phyloP scores from a whole-genome alignment of 1,140 invertebrate genomes.

The Polyergus mexicanus region DNA sequence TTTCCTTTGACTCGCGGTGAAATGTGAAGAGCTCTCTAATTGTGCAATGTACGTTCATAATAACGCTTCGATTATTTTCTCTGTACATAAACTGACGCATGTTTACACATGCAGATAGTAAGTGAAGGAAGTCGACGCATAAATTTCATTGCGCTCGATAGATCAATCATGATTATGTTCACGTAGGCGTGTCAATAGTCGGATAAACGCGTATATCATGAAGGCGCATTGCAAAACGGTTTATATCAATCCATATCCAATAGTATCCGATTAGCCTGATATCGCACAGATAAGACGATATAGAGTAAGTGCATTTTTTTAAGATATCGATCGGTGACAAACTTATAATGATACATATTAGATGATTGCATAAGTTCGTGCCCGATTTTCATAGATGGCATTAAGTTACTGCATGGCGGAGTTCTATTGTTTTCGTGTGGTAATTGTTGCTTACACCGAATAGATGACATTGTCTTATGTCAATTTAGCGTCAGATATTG shows the following conservation, averaged over 20 bases:
- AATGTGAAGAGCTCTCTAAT: background rate
- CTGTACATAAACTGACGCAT: background rate
- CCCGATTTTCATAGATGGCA: too few relatives aligned
- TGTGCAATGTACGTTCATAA: background rate
- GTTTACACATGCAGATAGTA: constrained; percentile 13
- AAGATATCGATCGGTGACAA: background rate
- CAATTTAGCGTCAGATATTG: too few relatives aligned
- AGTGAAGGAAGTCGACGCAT: constrained; percentile 37
- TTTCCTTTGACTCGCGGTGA: background rate
- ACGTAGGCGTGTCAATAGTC: constrained; percentile 42
- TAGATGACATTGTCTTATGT: too few relatives aligned
- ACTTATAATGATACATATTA: background rate
- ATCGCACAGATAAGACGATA: constrained; percentile 9
- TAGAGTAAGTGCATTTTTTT: background rate
- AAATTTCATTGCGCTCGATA: constrained; percentile 41
- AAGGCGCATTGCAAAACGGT: constrained; percentile 12
- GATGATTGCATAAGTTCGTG: too few relatives aligned
- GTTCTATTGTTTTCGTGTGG: too few relatives aligned
- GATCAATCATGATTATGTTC: constrained; percentile 50
- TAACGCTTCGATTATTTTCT: constrained; percentile 6
- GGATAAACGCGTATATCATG: constrained; percentile 44
- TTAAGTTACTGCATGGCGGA: too few relatives aligned
- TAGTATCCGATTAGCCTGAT: constrained; percentile 36
- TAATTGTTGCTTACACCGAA: too few relatives aligned
- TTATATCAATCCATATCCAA: constrained; percentile 27